phyloP scores from a whole-genome alignment of 2,888 invertebrate species.

The Callyntrura guangdongensis region DNA sequence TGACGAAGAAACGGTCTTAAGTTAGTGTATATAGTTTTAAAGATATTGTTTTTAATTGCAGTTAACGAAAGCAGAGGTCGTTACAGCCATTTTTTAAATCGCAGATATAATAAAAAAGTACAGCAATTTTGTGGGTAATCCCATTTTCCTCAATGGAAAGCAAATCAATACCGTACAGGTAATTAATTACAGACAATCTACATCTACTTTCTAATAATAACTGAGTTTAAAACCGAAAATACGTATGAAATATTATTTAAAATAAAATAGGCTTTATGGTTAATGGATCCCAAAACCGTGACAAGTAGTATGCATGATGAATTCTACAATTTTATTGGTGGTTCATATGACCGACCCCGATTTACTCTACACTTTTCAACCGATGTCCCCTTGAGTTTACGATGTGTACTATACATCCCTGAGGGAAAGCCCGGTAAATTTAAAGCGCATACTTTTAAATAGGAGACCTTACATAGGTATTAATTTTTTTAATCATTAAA shows the following conservation, averaged over 20 bases:
- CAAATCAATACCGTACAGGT: conserved; percentile 95
- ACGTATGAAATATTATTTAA: not conserved
- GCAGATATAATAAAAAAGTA: conserved; percentile 96
- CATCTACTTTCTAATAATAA: conserved; percentile 84
- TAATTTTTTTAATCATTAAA: not conserved
- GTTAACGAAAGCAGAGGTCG: not conserved
- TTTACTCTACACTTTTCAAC: conserved; percentile 97
- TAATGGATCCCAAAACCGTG: conserved; percentile 95
- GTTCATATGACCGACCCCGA: conserved; percentile 94
- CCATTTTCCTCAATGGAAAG: conserved; percentile 96
- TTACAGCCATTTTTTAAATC: not conserved
- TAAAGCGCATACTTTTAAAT: too few species aligned
- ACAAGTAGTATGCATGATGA: conserved; percentile 93
- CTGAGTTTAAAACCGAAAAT: not conserved
- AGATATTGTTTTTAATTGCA: not conserved
- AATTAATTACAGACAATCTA: conserved; percentile 24
- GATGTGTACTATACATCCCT: conserved; percentile 96
- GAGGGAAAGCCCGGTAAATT: conserved; percentile 93
- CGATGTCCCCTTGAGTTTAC: conserved; percentile 96
- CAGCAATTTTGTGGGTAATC: conserved; percentile 98
- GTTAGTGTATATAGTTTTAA: conserved; percentile 23
- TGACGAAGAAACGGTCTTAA: conserved; percentile 91
- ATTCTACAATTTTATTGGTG: conserved; percentile 96
- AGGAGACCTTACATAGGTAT: too few species aligned
- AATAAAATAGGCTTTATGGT: conserved; percentile 94